Base-by-base conservation (phyloP, 2,797 vertebrate genomes). In the Amblyraja radiata region DNA sequence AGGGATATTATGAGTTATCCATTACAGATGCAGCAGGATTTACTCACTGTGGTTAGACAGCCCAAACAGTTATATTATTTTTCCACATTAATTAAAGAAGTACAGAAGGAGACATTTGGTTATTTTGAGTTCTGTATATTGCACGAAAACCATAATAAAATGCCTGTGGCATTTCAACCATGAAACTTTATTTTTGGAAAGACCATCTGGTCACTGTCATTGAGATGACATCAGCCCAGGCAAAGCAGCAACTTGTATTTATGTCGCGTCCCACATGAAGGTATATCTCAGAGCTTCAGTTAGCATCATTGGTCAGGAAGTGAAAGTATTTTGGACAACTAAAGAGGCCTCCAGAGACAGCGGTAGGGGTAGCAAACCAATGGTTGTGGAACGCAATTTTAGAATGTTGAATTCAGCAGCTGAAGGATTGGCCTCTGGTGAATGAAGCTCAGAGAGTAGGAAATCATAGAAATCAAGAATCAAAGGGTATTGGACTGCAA, bases 21-120 rank as follows among this genome's bases (percentile, higher is more conserved):
- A 68, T 88, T 88, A 88, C 84, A 88, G n/a, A 88, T 68, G 7
- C 84, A 88, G 61, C 63, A 88, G 84, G 84, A 88, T 68, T 88
- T 88, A 88, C 63, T 88, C 84, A 88, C 84, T 88, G 84, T 88
- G 84, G 84, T 68, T 36, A 68, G 63, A 32, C 83, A 88, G 63
- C 63, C 84, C n/a, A 88, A 8, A 86, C 58, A 61, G 16, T 63
- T 88, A 88, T 68, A 88, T 68, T 9, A 61, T 65, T 88, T 88
- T 88, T 63, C 65, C 63, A 88, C 84, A 88, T 88, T 88, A 36
- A 88, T 88, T 68, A 88, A 88, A 68, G 23, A 88, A 88, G 61
- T 86, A 65, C 83, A 68, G 88, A 88, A 65, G 16, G 36, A 68
- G 36, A 88, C 63, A 88, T 88, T 68, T 63, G 32, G n/a, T 68